Percentiles rank a stretch among this genome's conserved stretches.
These are phyloP conservation scores for Tiliqua scincoides DNA, from an alignment of 2,113 vertebrate genomes.

Conservation along the genomic window DNA sequence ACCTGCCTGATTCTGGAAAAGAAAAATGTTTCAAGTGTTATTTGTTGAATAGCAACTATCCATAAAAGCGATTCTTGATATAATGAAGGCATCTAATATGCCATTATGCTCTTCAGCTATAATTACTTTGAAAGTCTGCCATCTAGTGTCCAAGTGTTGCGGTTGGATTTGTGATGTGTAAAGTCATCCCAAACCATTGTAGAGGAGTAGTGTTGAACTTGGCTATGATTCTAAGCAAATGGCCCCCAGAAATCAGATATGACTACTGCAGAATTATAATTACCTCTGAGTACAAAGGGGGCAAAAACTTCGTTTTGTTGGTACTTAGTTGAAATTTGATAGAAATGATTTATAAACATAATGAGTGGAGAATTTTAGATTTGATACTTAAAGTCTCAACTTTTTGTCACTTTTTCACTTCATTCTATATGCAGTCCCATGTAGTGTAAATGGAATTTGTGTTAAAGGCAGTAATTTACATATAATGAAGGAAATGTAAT, in stretches of 20 bases:
- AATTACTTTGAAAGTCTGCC: constrained; percentile 65
- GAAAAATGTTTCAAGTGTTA: background rate
- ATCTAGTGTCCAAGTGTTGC: constrained; percentile 66
- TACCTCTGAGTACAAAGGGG: constrained; percentile 1
- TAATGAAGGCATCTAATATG: fast-evolving
- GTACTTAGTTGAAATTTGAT: background rate
- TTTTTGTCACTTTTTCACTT: too few relatives aligned
- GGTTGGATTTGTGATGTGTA: background rate
- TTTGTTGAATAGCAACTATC: too few relatives aligned
- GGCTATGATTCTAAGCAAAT: background rate
- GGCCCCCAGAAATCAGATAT: background rate
- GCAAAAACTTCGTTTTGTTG: background rate
- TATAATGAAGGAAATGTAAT: too few relatives aligned
- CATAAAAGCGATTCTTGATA: background rate
- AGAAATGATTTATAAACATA: background rate
- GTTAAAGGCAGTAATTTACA: too few relatives aligned
- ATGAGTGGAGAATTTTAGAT: background rate
- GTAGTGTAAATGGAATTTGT: too few relatives aligned
- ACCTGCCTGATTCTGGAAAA: background rate
- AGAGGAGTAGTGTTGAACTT: background rate
- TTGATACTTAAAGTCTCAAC: too few relatives aligned
- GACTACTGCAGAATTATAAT: constrained; percentile 8
- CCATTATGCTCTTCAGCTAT: background rate
- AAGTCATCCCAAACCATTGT: constrained; percentile 1
- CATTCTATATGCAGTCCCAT: too few relatives aligned